Evolutionary conservation across 2,113 vertebrate species (phyloP).

Genomic region (Collichthys lucidus): DNA sequence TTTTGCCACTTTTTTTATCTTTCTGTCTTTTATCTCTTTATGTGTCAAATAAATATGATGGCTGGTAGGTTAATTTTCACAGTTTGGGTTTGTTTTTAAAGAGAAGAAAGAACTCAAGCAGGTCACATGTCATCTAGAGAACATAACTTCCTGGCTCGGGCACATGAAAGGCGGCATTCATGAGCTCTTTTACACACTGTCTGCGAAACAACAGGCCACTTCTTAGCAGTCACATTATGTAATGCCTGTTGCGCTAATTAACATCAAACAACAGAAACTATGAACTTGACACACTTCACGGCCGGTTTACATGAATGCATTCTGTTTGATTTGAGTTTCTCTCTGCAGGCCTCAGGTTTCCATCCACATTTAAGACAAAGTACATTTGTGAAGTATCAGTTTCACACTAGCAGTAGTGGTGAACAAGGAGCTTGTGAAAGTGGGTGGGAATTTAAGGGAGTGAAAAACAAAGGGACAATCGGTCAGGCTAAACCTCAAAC

Average conservation of each 20-base stretch:
- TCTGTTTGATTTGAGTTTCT: slow-evolving; percentile 48
- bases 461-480: slow-evolving; percentile 66
- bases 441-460: slow-evolving; percentile 56
- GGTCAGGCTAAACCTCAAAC: slow-evolving; percentile 67
- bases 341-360: slow-evolving; percentile 50
- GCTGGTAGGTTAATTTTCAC: slow-evolving; percentile 20
- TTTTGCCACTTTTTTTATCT: background rate
- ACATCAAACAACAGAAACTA: slow-evolving; percentile 59
- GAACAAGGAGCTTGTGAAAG: slow-evolving; percentile 55
- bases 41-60: background rate
- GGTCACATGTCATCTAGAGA: slow-evolving; percentile 75
- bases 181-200: slow-evolving; percentile 59
- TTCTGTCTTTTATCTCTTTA: too few relatives aligned
- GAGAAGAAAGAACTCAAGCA: slow-evolving; percentile 48
- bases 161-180: slow-evolving; percentile 80
- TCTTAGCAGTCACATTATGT: slow-evolving; percentile 44
- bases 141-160: slow-evolving; percentile 36
- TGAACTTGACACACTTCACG: slow-evolving; percentile 24
- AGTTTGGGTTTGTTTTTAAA: slow-evolving; percentile 68
- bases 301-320: slow-evolving; percentile 41
- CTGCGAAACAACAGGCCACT: slow-evolving; percentile 65
- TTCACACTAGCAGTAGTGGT: background rate
- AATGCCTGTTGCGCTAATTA: slow-evolving; percentile 50
- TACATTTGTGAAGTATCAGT: slow-evolving; percentile 37
- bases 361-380: slow-evolving; percentile 38